These are phyloP conservation scores for Puma concolor DNA, from an alignment of 2,113 vertebrate species.

Conservation along the genomic window DNA sequence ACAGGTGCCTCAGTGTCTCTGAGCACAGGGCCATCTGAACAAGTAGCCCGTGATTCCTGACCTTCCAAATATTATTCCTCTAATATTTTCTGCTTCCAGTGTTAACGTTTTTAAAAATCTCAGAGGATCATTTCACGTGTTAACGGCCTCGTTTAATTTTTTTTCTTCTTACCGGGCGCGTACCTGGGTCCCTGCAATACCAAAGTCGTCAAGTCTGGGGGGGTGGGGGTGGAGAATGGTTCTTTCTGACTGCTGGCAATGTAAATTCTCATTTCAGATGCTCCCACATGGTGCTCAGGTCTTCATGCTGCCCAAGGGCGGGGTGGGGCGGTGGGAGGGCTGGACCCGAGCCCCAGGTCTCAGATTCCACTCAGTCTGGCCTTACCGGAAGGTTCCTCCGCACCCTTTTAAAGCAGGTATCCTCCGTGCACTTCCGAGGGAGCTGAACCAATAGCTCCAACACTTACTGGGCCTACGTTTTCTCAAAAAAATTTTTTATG, in stretches of 20 bases:
- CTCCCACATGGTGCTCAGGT: neutral
- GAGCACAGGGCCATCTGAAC: neutral
- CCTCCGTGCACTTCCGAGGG: neutral
- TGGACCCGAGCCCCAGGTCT: neutral
- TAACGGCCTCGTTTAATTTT: neutral
- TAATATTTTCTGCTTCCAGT: neutral
- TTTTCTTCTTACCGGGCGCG: neutral
- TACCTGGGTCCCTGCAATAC: neutral
- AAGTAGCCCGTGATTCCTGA: neutral
- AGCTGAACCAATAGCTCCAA: neutral
- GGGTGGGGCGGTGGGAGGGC: fast-evolving
- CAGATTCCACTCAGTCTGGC: neutral
- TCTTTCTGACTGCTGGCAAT: neutral
- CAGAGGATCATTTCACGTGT: neutral
- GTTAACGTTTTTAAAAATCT: neutral
- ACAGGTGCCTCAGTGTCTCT: neutral
- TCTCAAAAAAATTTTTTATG: neutral
- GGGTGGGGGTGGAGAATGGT: neutral
- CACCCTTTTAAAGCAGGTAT: neutral
- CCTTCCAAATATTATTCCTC: neutral
- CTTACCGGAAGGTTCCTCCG: neutral
- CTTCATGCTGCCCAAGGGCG: too few relatives aligned
- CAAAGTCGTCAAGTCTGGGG: neutral
- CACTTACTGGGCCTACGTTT: neutral
- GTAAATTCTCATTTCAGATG: neutral